phyloP scores from a whole-genome alignment of 1,140 invertebrate genomes.

The Triops cancriformis region DNA sequence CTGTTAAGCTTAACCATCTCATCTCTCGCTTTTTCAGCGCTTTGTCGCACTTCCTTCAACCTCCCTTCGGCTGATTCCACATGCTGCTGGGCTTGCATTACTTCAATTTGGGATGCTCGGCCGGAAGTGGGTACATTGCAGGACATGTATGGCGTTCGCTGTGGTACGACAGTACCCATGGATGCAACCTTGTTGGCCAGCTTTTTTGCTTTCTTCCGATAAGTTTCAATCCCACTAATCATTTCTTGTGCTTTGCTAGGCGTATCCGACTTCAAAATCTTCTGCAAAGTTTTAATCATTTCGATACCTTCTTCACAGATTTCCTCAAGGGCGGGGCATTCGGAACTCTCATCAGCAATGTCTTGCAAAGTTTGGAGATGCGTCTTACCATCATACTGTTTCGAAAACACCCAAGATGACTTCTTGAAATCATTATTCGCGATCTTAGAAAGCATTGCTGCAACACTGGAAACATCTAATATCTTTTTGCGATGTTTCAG shows the following conservation, averaged over 20 bases:
- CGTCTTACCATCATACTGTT: not conserved
- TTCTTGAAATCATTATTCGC: not conserved
- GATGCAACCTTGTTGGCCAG: not conserved
- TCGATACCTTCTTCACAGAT: not conserved
- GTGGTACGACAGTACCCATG: not conserved
- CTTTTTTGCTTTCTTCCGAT: not conserved
- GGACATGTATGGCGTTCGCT: not conserved
- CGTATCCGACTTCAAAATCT: not conserved
- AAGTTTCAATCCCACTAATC: not conserved
- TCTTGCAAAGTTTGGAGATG: not conserved
- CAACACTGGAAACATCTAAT: not conserved
- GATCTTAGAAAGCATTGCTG: not conserved
- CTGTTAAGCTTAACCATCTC: conserved; percentile 19
- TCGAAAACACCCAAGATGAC: not conserved
- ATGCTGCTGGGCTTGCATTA: not conserved
- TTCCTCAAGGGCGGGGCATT: not conserved
- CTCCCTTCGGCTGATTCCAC: conserved; percentile 8
- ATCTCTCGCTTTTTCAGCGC: conserved; percentile 17
- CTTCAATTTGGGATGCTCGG: not conserved
- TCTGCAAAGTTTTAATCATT: not conserved
- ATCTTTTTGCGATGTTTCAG: not conserved
- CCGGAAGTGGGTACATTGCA: not conserved
- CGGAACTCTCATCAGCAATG: not conserved
- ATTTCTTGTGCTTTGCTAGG: not conserved
- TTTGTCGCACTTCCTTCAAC: conserved; percentile 4